Base-by-base conservation (phyloP, 2,113 vertebrate species). In the Synchiropus splendidus region DNA sequence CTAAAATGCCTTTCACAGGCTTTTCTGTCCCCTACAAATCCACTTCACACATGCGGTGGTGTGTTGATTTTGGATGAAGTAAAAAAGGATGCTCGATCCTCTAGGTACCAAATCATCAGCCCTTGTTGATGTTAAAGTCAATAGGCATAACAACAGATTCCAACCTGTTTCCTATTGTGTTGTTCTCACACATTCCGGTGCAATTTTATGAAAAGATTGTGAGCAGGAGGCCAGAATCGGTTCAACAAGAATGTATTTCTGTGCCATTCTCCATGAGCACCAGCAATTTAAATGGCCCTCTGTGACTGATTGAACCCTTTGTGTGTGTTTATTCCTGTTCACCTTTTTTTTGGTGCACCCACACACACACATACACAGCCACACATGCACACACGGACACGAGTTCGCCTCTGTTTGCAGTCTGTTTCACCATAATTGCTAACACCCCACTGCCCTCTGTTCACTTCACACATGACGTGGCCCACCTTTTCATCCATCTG, bases 401-500 rank as follows among this genome's bases (percentile, higher is more conserved):
- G 6, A 31, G 62, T 49, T 56, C 67, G 54, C 49, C 44, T 69
- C 39, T 64, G 48, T 68, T 72, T 56, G 63, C 72, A 74, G 72
- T 72, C 75, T 76, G 67, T 76, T 76, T 72, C 67, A 59, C 63
- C 64, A 48, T 69, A 67, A 67, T 65, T 57, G 62, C 63, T 57
- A 70, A 71, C 66, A 61, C 57, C 62, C 54, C 52, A 64, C 35
- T 46, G 45, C 64, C 61, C 68, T 68, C 57, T 60, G 47, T 62
- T 72, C 57, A 58, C 56, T 79, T 83, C 72, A 83, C 78, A 80
- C 77, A 80, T 84, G 82, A 85, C 53, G 51, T 78, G 67, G 64
- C 61, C 74, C 81, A 81, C 82, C 79, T 83, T 80, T 80, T 69
- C 38, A 58, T 69, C 83, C 80, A 83, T 85, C 83, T 87, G 85